A percentile compares a stretch with the other conserved stretches of the same genome.
Conservation (phyloP, 2,888 invertebrate species). For the Cacoxenus indagator region DNA sequence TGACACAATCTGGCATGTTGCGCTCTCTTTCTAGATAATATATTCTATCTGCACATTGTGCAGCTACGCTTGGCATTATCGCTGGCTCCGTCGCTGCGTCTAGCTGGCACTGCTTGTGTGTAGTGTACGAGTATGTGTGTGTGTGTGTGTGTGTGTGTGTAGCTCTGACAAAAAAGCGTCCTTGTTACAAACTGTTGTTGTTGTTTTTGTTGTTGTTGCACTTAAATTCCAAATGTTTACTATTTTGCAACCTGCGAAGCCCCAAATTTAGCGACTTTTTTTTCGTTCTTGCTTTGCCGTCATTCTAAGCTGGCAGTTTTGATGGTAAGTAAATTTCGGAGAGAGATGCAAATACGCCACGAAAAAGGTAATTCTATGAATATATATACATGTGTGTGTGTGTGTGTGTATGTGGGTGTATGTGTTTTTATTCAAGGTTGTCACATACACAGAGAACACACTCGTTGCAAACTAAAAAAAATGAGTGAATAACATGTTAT, state of each 20-base stretch:
- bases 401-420: background rate
- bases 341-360: background rate
- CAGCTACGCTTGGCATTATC: too few relatives aligned
- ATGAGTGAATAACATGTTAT: conserved; percentile 14
- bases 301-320: conserved; percentile 10
- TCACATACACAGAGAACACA: conserved; percentile 33
- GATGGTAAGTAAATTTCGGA: conserved; percentile 2
- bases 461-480: background rate
- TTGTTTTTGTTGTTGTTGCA: too few relatives aligned
- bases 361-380: conserved; percentile 24
- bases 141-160: conserved; percentile 3
- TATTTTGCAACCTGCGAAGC: too few relatives aligned
- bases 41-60: too few relatives aligned
- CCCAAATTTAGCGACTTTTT: too few relatives aligned
- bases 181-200: background rate
- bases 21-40: too few relatives aligned
- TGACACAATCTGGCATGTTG: too few relatives aligned
- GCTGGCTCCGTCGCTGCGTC: too few relatives aligned
- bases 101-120: too few relatives aligned
- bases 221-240: too few relatives aligned
- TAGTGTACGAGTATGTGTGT: background rate
- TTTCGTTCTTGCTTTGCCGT: background rate
- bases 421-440: conserved; percentile 27
- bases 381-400: conserved; percentile 31
- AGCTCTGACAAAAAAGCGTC: background rate